Base-by-base conservation (phyloP, 2,888 invertebrate genomes). In the Hyles lineata region DNA sequence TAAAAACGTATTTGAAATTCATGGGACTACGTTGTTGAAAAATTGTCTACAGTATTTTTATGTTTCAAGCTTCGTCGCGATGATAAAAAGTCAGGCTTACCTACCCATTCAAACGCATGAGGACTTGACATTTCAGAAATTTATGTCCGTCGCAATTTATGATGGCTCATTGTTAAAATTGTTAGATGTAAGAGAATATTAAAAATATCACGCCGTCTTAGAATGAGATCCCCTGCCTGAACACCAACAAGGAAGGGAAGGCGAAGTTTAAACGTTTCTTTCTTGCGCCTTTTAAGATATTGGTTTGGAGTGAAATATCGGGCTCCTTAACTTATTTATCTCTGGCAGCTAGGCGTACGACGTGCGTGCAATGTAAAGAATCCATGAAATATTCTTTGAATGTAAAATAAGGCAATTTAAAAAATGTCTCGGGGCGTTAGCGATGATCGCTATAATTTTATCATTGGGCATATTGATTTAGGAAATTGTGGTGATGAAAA, bases 1-100 rank as follows among this genome's bases (percentile, higher is more conserved):
- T 89, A 89, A 90, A 90, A 92, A 88, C 88, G 89, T 90, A 92
- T 92, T 92, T 90, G 90, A 91, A 92, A 92, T 92, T 92, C 92
- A 91, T 90, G 90, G 88, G 86, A 86, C 86, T 83, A 87, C 84
- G 85, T 87, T 85, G 89, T 87, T 91, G 89, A 90, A 92, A 92
- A 90, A 92, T 88, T 88, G 89, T 90, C 88, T 88, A 82, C 83
- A 87, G 88, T 88, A 88, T 88, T 89, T 90, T 89, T 89, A 89
- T 90, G 86, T 88, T 88, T 86, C 87, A 88, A 87, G 83, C 87
- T 85, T 88, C 85, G 87, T 82, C 77, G 82, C 85, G 84, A 89
- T 87, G 87, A 86, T 87, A 87, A 89, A 89, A 89, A 83, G 82
- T 86, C 83, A 83, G 79, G 82, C 81, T 81, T 80, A 80, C 82